phyloP scores from a whole-genome alignment of 2,888 invertebrate species.

The Corythucha ciliata region DNA sequence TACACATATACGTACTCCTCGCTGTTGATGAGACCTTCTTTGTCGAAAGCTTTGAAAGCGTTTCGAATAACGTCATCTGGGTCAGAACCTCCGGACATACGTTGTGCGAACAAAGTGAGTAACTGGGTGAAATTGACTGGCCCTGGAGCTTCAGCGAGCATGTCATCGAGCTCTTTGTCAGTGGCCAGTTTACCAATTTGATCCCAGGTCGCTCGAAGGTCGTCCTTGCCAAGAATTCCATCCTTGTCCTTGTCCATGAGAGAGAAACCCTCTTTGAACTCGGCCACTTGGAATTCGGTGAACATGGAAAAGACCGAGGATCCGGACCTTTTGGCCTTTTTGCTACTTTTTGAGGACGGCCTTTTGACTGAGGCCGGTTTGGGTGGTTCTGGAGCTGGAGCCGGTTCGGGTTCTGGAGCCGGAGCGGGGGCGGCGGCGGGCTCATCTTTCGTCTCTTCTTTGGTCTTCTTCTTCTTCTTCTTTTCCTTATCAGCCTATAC shows the following conservation, averaged over 20 bases:
- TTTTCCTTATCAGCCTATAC: slow-evolving; percentile 94
- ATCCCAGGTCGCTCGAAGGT: slow-evolving; percentile 85
- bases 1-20: slow-evolving; percentile 51
- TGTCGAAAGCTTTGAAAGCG: slow-evolving; percentile 88
- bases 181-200: slow-evolving; percentile 79
- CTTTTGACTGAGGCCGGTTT: slow-evolving; percentile 51
- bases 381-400: slow-evolving; percentile 43
- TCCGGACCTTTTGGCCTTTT: slow-evolving; percentile 75
- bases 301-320: slow-evolving; percentile 97
- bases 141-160: slow-evolving; percentile 78
- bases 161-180: slow-evolving; percentile 84
- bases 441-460: slow-evolving; percentile 55
- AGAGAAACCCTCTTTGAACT: slow-evolving; percentile 95
- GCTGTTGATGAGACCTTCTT: slow-evolving; percentile 77
- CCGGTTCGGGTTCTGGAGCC: slow-evolving; percentile 55
- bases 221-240: slow-evolving; percentile 75
- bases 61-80: slow-evolving; percentile 85
- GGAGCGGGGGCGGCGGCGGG: slow-evolving; percentile 60
- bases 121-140: slow-evolving; percentile 94
- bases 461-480: slow-evolving; percentile 84
- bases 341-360: slow-evolving; percentile 72
- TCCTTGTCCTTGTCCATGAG: slow-evolving; percentile 95
- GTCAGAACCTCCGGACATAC: slow-evolving; percentile 83
- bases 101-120: slow-evolving; percentile 80
- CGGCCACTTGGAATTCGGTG: slow-evolving; percentile 90